A percentile compares a stretch with the other conserved stretches of the same genome.
Evolutionary conservation across 2,113 vertebrate species (phyloP).

Genomic region (Gnathochromis pfefferi): DNA sequence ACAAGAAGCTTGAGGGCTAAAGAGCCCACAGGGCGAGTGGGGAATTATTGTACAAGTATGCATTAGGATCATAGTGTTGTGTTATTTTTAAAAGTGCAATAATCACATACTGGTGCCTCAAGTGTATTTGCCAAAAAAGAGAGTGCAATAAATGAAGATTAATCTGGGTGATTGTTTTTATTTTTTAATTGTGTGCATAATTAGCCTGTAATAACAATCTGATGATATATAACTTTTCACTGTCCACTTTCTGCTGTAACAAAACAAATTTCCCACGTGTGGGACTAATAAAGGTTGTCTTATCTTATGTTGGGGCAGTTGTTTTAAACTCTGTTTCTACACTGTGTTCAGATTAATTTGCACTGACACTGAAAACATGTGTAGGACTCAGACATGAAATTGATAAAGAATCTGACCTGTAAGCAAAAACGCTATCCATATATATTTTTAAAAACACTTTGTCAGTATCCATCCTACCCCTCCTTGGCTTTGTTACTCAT

Average conservation of each 20-base stretch:
- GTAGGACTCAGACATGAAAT: not conserved
- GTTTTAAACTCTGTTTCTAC: not conserved
- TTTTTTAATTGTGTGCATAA: not conserved
- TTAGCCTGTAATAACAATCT: not conserved
- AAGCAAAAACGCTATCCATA: not conserved
- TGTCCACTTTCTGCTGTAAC: not conserved
- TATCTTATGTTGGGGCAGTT: not conserved
- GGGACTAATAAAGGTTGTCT: not conserved
- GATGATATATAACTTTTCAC: not conserved
- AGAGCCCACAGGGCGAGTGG: not conserved
- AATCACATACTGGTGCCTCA: not conserved
- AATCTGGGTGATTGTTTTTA: not conserved
- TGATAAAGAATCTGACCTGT: not conserved
- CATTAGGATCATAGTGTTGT: not conserved
- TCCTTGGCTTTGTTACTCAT: not conserved
- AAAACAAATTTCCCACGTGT: not conserved
- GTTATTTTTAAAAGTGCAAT: not conserved
- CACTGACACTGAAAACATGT: not conserved
- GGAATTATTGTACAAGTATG: not conserved
- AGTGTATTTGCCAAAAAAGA: not conserved
- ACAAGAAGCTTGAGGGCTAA: not conserved
- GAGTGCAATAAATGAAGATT: not conserved
- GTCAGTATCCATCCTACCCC: not conserved
- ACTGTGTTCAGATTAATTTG: not conserved
- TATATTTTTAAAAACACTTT: not conserved